Evolutionary conservation across 2,888 invertebrate species (phyloP).

Genomic region (Prosopocoilus inquinatus): DNA sequence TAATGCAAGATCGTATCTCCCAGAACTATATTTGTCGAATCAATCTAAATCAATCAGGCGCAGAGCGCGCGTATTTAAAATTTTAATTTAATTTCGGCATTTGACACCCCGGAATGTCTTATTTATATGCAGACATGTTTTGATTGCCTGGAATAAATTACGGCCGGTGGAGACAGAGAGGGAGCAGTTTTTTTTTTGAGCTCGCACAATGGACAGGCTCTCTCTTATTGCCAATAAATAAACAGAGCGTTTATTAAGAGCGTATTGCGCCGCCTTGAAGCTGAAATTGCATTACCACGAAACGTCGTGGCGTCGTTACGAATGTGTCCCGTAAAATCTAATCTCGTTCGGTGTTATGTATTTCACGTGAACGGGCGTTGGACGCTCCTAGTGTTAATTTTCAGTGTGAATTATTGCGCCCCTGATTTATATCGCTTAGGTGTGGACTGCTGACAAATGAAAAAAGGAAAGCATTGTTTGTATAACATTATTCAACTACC

Average conservation of each 20-base stretch:
- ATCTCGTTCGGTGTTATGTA: no score
- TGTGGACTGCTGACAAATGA: no score
- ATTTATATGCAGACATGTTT: slow-evolving; percentile 40
- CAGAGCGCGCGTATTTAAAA: slow-evolving; percentile 25
- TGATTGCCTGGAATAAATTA: slow-evolving; percentile 37
- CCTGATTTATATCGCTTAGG: no score
- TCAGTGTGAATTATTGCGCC: no score
- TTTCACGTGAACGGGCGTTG: no score
- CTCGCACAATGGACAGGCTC: neutral
- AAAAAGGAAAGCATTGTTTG: no score
- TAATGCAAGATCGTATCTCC: neutral
- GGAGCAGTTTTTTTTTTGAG: neutral
- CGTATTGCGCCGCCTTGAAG: no score
- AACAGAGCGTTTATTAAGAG: neutral
- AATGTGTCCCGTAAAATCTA: no score
- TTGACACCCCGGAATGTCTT: slow-evolving; percentile 37
- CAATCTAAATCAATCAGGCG: slow-evolving; percentile 9
- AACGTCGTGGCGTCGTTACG: no score
- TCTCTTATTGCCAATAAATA: slow-evolving; percentile 1
- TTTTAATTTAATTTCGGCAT: slow-evolving; percentile 36
- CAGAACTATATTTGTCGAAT: slow-evolving; percentile 6
- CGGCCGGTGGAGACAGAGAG: neutral
- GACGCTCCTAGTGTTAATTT: no score
- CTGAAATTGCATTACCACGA: no score
- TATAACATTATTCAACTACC: no score